These are phyloP conservation scores for Eubasilissa splendida DNA, from an alignment of 2,888 invertebrate species.

Conservation along the genomic window DNA sequence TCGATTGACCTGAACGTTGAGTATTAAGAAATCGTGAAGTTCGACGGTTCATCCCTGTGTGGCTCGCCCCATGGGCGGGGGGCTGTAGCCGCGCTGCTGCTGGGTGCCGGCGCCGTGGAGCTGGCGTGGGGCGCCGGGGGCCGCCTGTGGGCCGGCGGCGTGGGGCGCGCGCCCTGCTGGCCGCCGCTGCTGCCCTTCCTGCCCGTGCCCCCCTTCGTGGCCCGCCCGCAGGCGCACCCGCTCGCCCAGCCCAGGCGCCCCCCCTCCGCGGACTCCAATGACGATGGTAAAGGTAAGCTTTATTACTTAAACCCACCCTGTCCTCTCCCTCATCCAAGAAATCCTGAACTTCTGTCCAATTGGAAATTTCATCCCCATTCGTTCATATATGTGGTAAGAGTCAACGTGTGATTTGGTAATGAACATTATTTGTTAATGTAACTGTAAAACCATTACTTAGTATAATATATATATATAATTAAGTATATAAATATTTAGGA, in stretches of 20 bases:
- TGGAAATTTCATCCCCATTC: too few relatives aligned
- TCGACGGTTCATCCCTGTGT: slow-evolving; percentile 3
- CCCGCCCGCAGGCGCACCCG: slow-evolving; percentile 49
- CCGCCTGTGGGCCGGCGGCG: slow-evolving; percentile 57
- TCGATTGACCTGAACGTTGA: not conserved
- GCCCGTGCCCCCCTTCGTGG: slow-evolving; percentile 55
- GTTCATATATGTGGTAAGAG: too few relatives aligned
- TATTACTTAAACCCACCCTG: not conserved
- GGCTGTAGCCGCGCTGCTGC: slow-evolving; percentile 61
- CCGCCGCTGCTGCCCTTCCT: slow-evolving; percentile 56
- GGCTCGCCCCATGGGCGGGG: slow-evolving; percentile 63
- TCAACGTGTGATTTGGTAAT: too few relatives aligned
- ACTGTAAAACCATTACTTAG: too few relatives aligned
- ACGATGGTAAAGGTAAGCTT: slow-evolving; percentile 53
- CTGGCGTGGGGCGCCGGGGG: slow-evolving; percentile 59
- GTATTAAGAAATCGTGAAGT: not conserved
- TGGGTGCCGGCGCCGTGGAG: slow-evolving; percentile 54
- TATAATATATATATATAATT: too few relatives aligned
- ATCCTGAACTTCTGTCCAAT: too few relatives aligned
- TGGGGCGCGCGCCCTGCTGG: slow-evolving; percentile 56
- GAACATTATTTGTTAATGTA: too few relatives aligned
- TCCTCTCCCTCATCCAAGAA: not conserved
- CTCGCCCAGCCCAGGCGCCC: slow-evolving; percentile 45
- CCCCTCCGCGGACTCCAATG: slow-evolving; percentile 54
- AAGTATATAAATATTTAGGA: too few relatives aligned